Percentiles rank a stretch among this genome's conserved stretches.
Evolutionary conservation across 2,113 vertebrate species (phyloP).

Genomic region (Tragelaphus imberbis): DNA sequence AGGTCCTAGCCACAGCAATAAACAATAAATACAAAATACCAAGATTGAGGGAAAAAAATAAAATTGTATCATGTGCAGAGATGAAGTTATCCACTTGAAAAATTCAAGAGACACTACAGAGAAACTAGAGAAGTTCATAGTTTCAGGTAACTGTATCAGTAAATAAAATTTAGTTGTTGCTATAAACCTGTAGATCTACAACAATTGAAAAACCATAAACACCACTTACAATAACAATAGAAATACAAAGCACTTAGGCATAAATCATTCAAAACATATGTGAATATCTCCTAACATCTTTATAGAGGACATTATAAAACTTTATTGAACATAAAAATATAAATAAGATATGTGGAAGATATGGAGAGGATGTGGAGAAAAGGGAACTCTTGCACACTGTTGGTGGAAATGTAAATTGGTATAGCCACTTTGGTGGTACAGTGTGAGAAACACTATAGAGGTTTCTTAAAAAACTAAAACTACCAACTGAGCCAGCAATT

Average conservation of each 20-base stretch:
- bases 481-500: neutral
- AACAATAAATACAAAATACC: neutral
- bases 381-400: neutral
- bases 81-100: constrained; percentile 10
- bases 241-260: neutral
- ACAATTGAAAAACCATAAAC: neutral
- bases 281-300: neutral
- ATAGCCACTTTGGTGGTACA: neutral
- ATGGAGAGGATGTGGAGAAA: neutral
- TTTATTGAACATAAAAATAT: constrained; percentile 14
- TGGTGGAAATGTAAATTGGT: neutral
- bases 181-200: neutral
- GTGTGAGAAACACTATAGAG: neutral
- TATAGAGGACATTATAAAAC: constrained; percentile 37
- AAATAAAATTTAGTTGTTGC: constrained; percentile 13
- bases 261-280: constrained; percentile 25
- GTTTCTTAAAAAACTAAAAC: neutral
- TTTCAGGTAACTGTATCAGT: neutral
- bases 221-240: constrained; percentile 15
- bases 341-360: neutral
- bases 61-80: neutral
- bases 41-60: neutral
- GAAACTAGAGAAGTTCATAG: neutral
- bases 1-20: neutral
- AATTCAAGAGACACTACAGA: neutral